These are phyloP conservation scores for Poecilus cupreus DNA, from an alignment of 2,888 invertebrate species.

Conservation along the genomic window DNA sequence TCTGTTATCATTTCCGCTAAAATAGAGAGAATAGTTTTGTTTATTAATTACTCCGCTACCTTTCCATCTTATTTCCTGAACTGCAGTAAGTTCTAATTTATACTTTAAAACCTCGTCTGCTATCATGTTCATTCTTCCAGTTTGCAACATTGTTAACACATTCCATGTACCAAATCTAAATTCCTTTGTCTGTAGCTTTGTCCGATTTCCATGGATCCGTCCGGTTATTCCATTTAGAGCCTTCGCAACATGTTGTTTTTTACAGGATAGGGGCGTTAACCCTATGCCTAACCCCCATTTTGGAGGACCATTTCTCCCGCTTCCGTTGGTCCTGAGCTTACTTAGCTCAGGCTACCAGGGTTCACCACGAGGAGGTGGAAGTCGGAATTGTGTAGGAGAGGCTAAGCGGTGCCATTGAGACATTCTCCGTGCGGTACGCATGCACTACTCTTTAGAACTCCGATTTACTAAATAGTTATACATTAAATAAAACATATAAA, in stretches of 20 bases:
- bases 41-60: not conserved
- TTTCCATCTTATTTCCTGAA: not conserved
- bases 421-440: no score
- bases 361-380: no score
- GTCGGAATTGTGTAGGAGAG: no score
- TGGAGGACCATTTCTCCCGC: no score
- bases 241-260: not conserved
- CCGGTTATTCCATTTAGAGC: not conserved
- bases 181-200: not conserved
- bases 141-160: not conserved
- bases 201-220: not conserved
- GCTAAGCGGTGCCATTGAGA: no score
- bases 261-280: not conserved
- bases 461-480: no score
- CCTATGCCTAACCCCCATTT: not conserved
- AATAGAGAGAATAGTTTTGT: not conserved
- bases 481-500: no score
- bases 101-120: not conserved
- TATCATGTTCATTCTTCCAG: not conserved
- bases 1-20: not conserved
- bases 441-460: no score
- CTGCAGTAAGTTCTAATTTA: not conserved
- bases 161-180: not conserved
- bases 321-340: no score
- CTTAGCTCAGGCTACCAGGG: no score